Evolutionary conservation across 2,888 invertebrate genomes (phyloP), one percentile per base, ranked within the genome.

Genomic region (Esperia sulphurella): DNA sequence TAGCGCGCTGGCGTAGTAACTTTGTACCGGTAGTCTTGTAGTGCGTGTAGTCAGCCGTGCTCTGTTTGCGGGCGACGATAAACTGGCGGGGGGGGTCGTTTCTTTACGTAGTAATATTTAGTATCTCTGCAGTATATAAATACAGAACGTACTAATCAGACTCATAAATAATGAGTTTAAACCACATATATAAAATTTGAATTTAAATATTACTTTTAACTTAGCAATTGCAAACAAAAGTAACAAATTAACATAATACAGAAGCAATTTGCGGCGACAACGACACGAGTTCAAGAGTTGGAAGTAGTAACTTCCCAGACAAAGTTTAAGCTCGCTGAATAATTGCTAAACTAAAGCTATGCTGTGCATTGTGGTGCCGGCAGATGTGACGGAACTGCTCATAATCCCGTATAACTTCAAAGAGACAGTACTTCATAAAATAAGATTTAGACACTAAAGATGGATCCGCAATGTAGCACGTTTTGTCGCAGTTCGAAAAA

Each of bases 271-370:
- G 59, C 49, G 47, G 59, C 59, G 64, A 59, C 64, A 61, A 59
- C 61, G 60, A 60, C 51, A 52, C 54, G 43, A 59, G 61, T 54
- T 62, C 61, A 55, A 55, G 62, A 61, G 63, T 62, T 55, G 52
- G 60, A 53, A 58, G 62, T 59, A 59, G 54, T 65, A 71, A 76
- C 65, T 74, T 70, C 59, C 68, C 53, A 58, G 65, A 49, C 45
- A 56, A 74, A 76, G 64, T 75, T 75, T 53, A 65, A 65, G 46
- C 66, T 67, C 57, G 64, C 55, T 71, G 74, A 74, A 75, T 75
- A 78, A 77, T 77, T 75, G 63, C 68, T 63, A 50, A 66, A 66
- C 54, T 61, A 64, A 68, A 65, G 35, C 9, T 63, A 61, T 65
- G 59, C 53, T 52, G 58, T 54, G 61, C 8, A 8, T 31, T 59